These are phyloP conservation scores for Teleiodes luculella DNA, from an alignment of 2,888 invertebrate genomes.

Conservation along the genomic window DNA sequence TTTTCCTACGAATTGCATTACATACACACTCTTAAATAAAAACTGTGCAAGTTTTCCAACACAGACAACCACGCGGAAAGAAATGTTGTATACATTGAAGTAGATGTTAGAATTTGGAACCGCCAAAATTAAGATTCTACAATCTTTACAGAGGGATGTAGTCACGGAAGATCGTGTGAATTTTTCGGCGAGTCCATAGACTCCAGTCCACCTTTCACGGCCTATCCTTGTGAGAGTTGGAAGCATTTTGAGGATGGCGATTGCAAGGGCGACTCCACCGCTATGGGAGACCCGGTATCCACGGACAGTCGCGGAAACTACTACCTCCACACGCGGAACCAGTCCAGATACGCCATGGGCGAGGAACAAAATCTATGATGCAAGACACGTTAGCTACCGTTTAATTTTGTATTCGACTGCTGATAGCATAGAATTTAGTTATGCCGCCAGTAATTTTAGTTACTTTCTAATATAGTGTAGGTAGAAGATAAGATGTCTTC, in stretches of 20 bases:
- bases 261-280: constrained; percentile 48
- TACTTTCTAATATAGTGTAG: too few relatives aligned
- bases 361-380: constrained; percentile 16
- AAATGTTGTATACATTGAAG: too few relatives aligned
- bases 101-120: not conserved
- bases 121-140: not conserved
- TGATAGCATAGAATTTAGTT: too few relatives aligned
- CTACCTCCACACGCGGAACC: constrained; percentile 79
- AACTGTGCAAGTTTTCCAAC: too few relatives aligned
- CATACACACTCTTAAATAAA: too few relatives aligned
- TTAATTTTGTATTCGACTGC: too few relatives aligned
- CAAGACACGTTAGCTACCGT: too few relatives aligned
- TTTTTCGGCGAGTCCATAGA: constrained; percentile 83
- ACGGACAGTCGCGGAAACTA: constrained; percentile 69
- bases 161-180: constrained; percentile 81
- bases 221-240: constrained; percentile 78
- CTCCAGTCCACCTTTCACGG: constrained; percentile 70
- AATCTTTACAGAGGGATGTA: constrained; percentile 80
- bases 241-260: constrained; percentile 57
- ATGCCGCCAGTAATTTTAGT: too few relatives aligned
- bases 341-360: constrained; percentile 75
- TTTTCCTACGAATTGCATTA: too few relatives aligned
- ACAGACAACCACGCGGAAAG: too few relatives aligned
- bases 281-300: constrained; percentile 78
- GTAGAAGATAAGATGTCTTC: too few relatives aligned